phyloP scores from a whole-genome alignment of 2,888 invertebrate genomes.

The Aricia artaxerxes region DNA sequence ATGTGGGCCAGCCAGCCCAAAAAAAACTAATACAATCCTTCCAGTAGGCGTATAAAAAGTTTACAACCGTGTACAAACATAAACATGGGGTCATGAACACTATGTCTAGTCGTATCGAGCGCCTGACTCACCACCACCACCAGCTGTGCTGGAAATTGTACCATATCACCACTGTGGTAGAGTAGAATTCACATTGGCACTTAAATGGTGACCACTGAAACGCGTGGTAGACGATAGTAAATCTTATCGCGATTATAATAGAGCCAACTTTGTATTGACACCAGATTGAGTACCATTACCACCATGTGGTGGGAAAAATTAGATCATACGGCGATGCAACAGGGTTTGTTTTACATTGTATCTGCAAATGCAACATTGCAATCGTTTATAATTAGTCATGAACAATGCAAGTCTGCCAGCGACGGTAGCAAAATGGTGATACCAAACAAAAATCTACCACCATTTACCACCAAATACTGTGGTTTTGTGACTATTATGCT shows the following conservation, averaged over 20 bases:
- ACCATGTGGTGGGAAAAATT: not conserved
- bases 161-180: not conserved
- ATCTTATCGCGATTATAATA: not conserved
- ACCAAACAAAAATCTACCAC: not conserved
- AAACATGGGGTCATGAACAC: conserved; percentile 62
- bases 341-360: not conserved
- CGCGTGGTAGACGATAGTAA: conserved; percentile 6
- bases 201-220: not conserved
- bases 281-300: not conserved
- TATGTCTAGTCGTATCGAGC: conserved; percentile 67
- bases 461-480: not conserved
- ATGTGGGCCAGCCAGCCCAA: not conserved
- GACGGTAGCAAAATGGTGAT: not conserved
- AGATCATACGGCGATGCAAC: not conserved
- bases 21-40: not conserved
- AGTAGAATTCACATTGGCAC: not conserved
- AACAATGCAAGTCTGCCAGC: not conserved
- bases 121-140: conserved; percentile 54
- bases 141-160: not conserved
- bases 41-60: not conserved
- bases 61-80: not conserved
- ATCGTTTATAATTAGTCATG: conserved; percentile 1
- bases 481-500: too few species aligned
- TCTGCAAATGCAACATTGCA: not conserved
- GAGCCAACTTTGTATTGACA: not conserved